phyloP scores from a whole-genome alignment of 2,888 invertebrate species.

The Phaonia tiefii region DNA sequence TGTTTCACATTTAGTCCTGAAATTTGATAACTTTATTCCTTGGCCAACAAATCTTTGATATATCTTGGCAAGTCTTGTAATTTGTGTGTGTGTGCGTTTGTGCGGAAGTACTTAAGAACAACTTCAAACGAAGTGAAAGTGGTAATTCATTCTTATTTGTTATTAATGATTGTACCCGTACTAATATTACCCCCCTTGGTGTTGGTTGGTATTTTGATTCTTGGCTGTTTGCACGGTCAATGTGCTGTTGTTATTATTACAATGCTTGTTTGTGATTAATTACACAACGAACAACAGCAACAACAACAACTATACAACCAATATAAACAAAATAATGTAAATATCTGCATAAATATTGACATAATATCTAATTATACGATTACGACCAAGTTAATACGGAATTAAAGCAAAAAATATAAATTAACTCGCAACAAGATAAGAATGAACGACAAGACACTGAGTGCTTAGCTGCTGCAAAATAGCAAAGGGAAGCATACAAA shows the following conservation, averaged over 20 bases:
- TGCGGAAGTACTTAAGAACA: conserved; percentile 30
- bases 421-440: conserved; percentile 38
- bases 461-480: background rate
- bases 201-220: conserved; percentile 15
- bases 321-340: conserved; percentile 50
- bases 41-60: background rate
- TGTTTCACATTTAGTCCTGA: background rate
- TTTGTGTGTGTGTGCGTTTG: background rate
- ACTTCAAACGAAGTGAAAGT: conserved; percentile 31
- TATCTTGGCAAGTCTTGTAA: background rate
- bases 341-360: conserved; percentile 58
- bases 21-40: conserved; percentile 10
- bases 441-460: background rate
- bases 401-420: conserved; percentile 53
- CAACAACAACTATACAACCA: conserved; percentile 10
- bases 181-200: conserved; percentile 8
- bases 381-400: conserved; percentile 22
- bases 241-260: conserved; percentile 6
- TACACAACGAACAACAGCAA: conserved; percentile 21
- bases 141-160: conserved; percentile 22
- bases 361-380: conserved; percentile 58
- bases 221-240: background rate
- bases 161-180: conserved; percentile 30
- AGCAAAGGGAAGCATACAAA: background rate
- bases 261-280: conserved; percentile 52